A percentile compares a stretch with the other conserved stretches of the same genome.
These are phyloP conservation scores for Melipona bicolor DNA, from an alignment of 2,888 invertebrate genomes.

Conservation along the genomic window DNA sequence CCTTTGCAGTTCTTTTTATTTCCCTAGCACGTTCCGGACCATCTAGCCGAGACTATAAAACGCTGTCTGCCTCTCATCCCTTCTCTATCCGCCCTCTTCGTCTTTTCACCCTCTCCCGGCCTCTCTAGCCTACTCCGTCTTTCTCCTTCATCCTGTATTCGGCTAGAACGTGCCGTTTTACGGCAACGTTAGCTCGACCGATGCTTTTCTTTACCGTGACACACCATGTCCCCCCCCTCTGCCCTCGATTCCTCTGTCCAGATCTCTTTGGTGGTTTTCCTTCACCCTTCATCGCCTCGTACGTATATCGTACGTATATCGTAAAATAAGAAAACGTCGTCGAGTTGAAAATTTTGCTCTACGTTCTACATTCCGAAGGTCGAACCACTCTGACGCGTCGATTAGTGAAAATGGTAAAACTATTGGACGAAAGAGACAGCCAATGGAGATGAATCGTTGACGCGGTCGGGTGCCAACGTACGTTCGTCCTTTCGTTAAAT, in stretches of 20 bases:
- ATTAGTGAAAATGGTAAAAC: conserved; percentile 36
- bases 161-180: conserved; percentile 76
- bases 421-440: background rate
- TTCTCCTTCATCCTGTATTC: conserved; percentile 43
- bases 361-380: conserved; percentile 57
- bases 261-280: conserved; percentile 43
- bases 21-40: conserved; percentile 76
- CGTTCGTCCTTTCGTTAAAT: background rate
- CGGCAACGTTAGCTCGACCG: conserved; percentile 68
- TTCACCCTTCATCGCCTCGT: conserved; percentile 70
- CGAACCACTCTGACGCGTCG: conserved; percentile 2
- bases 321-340: conserved; percentile 76
- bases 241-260: conserved; percentile 27
- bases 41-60: conserved; percentile 79
- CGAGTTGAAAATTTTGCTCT: conserved; percentile 71
- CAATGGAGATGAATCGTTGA: background rate
- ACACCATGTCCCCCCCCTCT: background rate
- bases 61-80: conserved; percentile 69
- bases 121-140: conserved; percentile 19
- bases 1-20: conserved; percentile 73
- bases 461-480: background rate
- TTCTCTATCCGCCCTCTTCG: background rate
- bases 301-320: conserved; percentile 75
- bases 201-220: conserved; percentile 25
- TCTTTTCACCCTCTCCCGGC: background rate